Evolutionary conservation across 2,888 invertebrate species (phyloP).

Genomic region (Cheilosia pagana): DNA sequence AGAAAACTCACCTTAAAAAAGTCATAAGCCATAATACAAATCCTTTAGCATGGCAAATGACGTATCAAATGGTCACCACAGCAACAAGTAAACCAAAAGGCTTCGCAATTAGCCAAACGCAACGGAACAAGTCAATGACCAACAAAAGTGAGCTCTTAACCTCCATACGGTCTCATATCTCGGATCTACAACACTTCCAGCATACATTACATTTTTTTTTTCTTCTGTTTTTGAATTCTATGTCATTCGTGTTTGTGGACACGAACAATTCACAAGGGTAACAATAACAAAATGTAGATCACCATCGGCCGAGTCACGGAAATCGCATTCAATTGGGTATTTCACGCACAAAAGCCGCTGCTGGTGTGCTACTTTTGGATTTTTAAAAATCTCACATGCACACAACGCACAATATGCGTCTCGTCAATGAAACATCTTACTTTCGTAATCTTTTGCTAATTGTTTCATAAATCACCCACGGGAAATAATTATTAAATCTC

Average conservation of each 20-base stretch:
- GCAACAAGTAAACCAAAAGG: background rate
- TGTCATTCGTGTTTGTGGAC: conserved; percentile 63
- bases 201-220: conserved; percentile 29
- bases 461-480: conserved; percentile 66
- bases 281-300: conserved; percentile 39
- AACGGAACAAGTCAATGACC: conserved; percentile 2
- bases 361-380: conserved; percentile 51
- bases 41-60: no score
- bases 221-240: conserved; percentile 16
- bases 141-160: conserved; percentile 12
- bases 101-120: background rate
- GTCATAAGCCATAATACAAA: no score
- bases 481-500: conserved; percentile 64
- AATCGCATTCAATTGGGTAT: conserved; percentile 53
- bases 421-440: conserved; percentile 52
- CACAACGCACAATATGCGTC: conserved; percentile 25
- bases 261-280: conserved; percentile 56
- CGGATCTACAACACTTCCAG: conserved; percentile 27
- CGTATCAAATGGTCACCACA: background rate
- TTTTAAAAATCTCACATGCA: conserved; percentile 19
- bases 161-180: conserved; percentile 11
- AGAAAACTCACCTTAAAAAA: no score
- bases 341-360: conserved; percentile 39
- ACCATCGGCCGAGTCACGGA: conserved; percentile 61
- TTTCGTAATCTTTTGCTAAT: conserved; percentile 67